Evolutionary conservation across 2,888 invertebrate genomes (phyloP), one percentile per base, ranked within the genome.

Genomic region (Noctua fimbriata): DNA sequence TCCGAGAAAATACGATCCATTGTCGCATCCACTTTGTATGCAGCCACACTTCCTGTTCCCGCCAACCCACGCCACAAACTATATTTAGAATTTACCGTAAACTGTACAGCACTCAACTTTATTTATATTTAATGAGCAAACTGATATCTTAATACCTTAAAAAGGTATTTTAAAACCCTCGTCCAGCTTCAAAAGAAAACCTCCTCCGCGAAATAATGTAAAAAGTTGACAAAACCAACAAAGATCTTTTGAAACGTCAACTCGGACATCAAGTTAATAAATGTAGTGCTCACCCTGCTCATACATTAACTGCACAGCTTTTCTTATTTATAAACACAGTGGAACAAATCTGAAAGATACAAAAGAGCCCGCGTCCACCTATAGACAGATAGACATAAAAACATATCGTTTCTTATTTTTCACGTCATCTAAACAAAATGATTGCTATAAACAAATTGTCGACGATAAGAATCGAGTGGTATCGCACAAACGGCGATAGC

Each of bases 371-470:
- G 63, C 75, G 77, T 83, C 71, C 69, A 75, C 67, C 73, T 63
- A 79, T 75, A 55, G 82, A 78, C 80, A 82, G 88, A 84, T 73
- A 82, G 76, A 78, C 81, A 84, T 78, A 76, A 84, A 81, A 87
- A 87, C 80, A 83, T 81, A 88, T 88, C 66, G 78, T 83, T 81
- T 80, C 86, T 91, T 90, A 89, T 91, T 89, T 88, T 79, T 84
- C 89, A 84, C 82, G 84, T 89, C 88, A 88, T 89, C 89, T 88
- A 89, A 88, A 90, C 89, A 88, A 90, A 89, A 91, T 87, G 82
- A 89, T 88, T 87, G 87, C 87, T 85, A 90, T 88, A 92, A 92
- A 92, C 92, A 91, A 92, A 92, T 92, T 91, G 91, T 85, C 75
- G 79, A 55, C 82, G 89, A 89, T 89, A 87, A 84, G 86, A 83